Evolutionary conservation across 2,113 vertebrate genomes (phyloP).

Genomic region (Sminthopsis crassicaudata): DNA sequence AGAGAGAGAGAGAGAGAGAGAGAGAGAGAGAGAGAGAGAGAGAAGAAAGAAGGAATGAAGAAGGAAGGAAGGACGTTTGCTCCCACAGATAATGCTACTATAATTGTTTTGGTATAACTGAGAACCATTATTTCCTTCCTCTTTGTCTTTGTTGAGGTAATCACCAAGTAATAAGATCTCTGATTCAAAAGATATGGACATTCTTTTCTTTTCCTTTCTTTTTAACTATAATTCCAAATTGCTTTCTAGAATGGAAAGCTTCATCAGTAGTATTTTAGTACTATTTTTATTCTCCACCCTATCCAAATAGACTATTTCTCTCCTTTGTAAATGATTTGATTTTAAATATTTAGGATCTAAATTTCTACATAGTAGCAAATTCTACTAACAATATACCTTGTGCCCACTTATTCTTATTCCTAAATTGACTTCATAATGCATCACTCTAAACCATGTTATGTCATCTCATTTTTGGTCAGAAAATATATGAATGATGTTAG

Average conservation of each 20-base stretch:
- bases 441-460: neutral
- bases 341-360: neutral
- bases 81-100: neutral
- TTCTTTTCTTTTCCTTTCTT: neutral
- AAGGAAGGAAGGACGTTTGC: neutral
- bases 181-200: neutral
- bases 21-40: too few relatives aligned
- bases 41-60: too few relatives aligned
- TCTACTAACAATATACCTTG: neutral
- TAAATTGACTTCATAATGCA: constrained; percentile 39
- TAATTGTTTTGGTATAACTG: neutral
- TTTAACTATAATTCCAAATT: neutral
- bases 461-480: constrained; percentile 37
- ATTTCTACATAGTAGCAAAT: constrained; percentile 28
- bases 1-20: too few relatives aligned
- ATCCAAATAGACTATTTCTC: neutral
- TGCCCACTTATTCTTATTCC: constrained; percentile 26
- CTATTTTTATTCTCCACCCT: neutral
- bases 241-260: neutral
- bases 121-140: neutral
- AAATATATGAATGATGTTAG: constrained; percentile 46
- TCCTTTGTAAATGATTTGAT: neutral
- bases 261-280: neutral
- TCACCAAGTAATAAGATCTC: neutral
- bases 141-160: neutral